Conservation (phyloP, 2,113 vertebrate genomes). For the Alligator sinensis region DNA sequence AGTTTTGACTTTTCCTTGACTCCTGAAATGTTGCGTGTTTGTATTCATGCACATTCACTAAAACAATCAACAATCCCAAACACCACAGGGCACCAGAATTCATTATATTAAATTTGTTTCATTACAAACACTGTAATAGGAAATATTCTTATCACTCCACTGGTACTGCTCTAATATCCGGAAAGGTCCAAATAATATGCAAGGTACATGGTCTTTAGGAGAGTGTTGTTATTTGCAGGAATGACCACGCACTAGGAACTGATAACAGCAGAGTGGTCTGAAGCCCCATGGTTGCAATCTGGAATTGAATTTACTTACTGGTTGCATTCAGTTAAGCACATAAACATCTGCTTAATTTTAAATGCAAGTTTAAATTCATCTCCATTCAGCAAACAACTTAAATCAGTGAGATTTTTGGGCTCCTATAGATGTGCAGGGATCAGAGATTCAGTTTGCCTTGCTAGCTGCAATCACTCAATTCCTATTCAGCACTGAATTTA, state of each 20-base stretch:
- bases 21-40: background rate
- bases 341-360: background rate
- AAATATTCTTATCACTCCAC: background rate
- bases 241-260: background rate
- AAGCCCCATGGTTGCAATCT: background rate
- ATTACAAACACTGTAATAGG: background rate
- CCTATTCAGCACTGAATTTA: background rate
- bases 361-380: background rate
- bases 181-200: background rate
- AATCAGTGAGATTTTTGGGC: background rate
- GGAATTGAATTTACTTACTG: accelerated
- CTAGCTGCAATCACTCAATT: accelerated
- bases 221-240: background rate
- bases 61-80: background rate
- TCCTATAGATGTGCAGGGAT: too few species aligned
- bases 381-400: accelerated
- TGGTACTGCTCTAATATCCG: background rate
- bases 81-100: background rate
- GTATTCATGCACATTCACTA: background rate
- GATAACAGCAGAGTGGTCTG: background rate
- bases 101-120: slow-evolving; percentile 32
- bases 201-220: background rate
- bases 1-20: background rate
- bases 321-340: background rate
- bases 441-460: accelerated